Conservation (phyloP, 2,113 vertebrate genomes). For the Passer domesticus region DNA sequence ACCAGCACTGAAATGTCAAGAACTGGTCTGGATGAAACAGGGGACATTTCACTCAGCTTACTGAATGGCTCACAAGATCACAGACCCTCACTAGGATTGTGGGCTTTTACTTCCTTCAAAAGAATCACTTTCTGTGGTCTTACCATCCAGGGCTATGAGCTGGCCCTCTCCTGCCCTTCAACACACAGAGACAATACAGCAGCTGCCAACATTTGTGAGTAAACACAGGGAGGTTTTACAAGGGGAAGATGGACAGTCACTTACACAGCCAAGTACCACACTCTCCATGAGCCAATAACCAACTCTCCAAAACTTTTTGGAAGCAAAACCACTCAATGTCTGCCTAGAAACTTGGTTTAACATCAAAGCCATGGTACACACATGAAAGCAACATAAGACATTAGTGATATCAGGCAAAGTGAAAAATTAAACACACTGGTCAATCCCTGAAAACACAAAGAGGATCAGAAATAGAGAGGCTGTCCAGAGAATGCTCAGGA, state of each 20-base stretch:
- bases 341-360: not conserved
- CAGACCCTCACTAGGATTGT: not conserved
- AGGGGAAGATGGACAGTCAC: not conserved
- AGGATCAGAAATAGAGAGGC: not conserved
- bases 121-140: not conserved
- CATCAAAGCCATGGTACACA: not conserved
- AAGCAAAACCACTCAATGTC: not conserved
- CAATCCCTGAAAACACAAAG: not conserved
- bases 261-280: not conserved
- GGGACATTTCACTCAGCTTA: not conserved
- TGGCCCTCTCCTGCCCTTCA: not conserved
- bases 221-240: not conserved
- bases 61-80: not conserved
- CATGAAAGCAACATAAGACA: accelerated
- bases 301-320: not conserved
- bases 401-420: not conserved
- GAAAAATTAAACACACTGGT: not conserved
- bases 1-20: not conserved
- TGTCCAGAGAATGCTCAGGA: not conserved
- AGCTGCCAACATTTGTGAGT: not conserved
- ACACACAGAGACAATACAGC: not conserved
- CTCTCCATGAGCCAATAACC: not conserved
- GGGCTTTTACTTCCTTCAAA: not conserved
- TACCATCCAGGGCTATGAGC: not conserved
- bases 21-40: not conserved